Conservation (phyloP, 1,140 invertebrate genomes). For the Leptestheria dahalacensis region DNA sequence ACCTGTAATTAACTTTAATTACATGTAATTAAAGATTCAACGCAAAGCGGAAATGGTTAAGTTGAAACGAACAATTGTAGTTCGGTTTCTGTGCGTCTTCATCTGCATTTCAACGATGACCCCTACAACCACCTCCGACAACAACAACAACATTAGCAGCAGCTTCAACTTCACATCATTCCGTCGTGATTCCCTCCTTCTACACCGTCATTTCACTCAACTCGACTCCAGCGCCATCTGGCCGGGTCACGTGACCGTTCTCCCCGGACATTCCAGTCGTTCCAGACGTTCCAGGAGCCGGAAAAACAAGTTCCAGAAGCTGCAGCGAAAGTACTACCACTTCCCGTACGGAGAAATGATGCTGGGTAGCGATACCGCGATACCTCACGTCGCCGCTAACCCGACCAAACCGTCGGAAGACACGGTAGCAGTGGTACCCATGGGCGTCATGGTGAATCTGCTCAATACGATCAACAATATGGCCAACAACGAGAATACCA, state of each 20-base stretch:
- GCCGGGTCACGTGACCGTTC: too few species aligned
- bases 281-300: neutral
- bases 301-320: neutral
- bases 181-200: neutral
- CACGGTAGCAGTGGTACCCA: neutral
- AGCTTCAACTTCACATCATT: too few species aligned
- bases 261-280: neutral
- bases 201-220: neutral
- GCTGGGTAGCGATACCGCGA: neutral
- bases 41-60: too few species aligned
- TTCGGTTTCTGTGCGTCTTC: too few species aligned
- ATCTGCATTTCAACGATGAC: too few species aligned
- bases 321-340: neutral
- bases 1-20: too few species aligned
- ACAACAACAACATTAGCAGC: too few species aligned
- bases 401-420: neutral
- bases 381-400: neutral
- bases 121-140: too few species aligned
- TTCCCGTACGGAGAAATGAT: neutral
- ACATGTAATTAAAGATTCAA: too few species aligned
- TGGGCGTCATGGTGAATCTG: neutral
- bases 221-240: neutral
- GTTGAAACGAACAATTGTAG: too few species aligned
- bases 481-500: neutral
- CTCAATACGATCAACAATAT: neutral